Evolutionary conservation across 2,888 invertebrate species (phyloP).

Genomic region (Campoplex nolae): DNA sequence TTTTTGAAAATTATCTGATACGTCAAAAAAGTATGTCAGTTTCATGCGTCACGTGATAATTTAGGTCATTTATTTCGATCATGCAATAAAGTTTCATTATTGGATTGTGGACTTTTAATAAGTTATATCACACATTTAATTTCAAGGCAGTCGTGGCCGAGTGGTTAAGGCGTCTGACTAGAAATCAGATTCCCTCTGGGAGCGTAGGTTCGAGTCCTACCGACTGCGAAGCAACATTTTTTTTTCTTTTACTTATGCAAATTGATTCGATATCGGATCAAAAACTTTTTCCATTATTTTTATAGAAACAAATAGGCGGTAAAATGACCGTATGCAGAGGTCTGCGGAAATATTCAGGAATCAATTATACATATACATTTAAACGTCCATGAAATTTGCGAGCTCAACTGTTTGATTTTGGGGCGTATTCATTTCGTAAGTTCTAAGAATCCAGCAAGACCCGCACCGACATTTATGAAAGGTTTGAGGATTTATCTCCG

Average conservation of each 20-base stretch:
- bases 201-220: constrained; percentile 96
- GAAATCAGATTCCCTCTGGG: constrained; percentile 96
- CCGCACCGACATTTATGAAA: not conserved
- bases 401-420: not conserved
- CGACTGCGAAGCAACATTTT: constrained; percentile 87
- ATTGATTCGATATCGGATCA: not conserved
- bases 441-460: not conserved
- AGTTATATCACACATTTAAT: not conserved
- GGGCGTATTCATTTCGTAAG: not conserved
- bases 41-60: constrained; percentile 5
- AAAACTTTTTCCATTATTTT: not conserved
- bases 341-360: too few species aligned
- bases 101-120: not conserved
- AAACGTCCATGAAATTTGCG: not conserved
- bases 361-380: too few species aligned
- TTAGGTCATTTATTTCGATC: not conserved
- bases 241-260: constrained; percentile 10
- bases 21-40: not conserved
- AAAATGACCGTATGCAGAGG: not conserved
- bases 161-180: constrained; percentile 96
- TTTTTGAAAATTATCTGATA: not conserved
- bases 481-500: not conserved
- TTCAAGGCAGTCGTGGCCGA: constrained; percentile 91
- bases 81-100: not conserved
- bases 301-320: not conserved